Conservation (phyloP, 2,888 invertebrate genomes). For the Harpalus rufipes region DNA sequence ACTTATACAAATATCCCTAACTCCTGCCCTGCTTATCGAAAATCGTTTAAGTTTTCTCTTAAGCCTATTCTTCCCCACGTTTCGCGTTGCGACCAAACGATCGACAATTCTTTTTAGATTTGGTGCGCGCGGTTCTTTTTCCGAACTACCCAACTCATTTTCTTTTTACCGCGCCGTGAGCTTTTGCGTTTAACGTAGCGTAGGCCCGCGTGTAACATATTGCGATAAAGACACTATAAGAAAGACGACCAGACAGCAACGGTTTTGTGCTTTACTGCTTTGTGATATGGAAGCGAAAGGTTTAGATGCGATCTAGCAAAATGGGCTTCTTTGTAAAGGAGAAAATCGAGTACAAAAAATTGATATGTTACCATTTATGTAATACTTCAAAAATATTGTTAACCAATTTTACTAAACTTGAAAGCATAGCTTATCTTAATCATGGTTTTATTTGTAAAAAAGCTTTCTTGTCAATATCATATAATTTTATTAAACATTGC, state of each 20-base stretch:
- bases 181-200: slow-evolving; percentile 44
- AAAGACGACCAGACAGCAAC: slow-evolving; percentile 1
- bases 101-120: slow-evolving; percentile 62
- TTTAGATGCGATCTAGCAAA: no score
- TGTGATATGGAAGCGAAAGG: background rate
- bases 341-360: no score
- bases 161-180: slow-evolving; percentile 26
- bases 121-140: slow-evolving; percentile 11
- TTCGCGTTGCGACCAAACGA: slow-evolving; percentile 48
- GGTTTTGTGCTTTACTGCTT: slow-evolving; percentile 3
- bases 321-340: no score
- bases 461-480: no score
- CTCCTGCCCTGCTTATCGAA: slow-evolving; percentile 30
- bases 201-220: slow-evolving; percentile 47
- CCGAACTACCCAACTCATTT: background rate
- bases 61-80: slow-evolving; percentile 9
- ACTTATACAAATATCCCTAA: background rate
- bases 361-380: no score
- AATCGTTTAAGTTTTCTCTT: slow-evolving; percentile 57
- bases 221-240: slow-evolving; percentile 60
- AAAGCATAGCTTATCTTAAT: no score
- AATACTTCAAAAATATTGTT: no score
- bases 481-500: no score
- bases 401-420: no score
- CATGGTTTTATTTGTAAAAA: no score